Evolutionary conservation across 2,797 vertebrate species (phyloP), one percentile per base, ranked within the genome.

Genomic region (Takifugu ocellatus): DNA sequence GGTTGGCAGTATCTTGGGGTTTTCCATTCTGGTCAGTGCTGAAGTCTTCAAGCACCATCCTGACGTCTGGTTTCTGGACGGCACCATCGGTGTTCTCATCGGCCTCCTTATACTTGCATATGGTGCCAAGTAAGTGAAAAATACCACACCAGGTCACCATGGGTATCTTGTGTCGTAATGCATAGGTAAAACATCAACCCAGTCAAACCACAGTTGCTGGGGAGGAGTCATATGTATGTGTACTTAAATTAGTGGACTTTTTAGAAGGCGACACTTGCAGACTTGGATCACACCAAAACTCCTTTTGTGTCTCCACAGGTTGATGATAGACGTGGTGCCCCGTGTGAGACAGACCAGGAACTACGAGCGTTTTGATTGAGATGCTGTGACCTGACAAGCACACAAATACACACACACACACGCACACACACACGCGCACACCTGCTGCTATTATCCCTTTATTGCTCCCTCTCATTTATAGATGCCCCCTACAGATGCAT

Each of bases 341-440:
- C 91, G 94, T 0, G 91, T 98, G 59, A 91, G 93, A 87, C 95
- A 97, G 77, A 98, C 95, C 0, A 93, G 93, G 64, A 93, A 97
- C 81, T 99, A 99, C 4, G 96, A 99, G 73, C 95, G 95, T 81
- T 98, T 99, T 25, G 97, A 98, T 82, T 99, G 91, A 97, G 56
- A 45, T 63, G 33, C 26, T 6, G 16, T 45, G 25, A 65, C 68
- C 49, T 51, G 58, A 3, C 26, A 17, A 2, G n/a, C 8, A 3
- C 54, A 56, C 17, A 49, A 51, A 45, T 57, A 61, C 36, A 59
- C 15, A 6, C 53, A 56, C 21, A 49, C 53, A 39, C 60, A 48
- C 46, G 12, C 46, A 25, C 24, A 49, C 48, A 25, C 21, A 48
- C 46, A 48, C 46, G 12, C 53, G 25, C 54, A 58, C 39, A 57